Evolutionary conservation across 1,140 invertebrate genomes (phyloP).

Genomic region (Saccostrea echinata): DNA sequence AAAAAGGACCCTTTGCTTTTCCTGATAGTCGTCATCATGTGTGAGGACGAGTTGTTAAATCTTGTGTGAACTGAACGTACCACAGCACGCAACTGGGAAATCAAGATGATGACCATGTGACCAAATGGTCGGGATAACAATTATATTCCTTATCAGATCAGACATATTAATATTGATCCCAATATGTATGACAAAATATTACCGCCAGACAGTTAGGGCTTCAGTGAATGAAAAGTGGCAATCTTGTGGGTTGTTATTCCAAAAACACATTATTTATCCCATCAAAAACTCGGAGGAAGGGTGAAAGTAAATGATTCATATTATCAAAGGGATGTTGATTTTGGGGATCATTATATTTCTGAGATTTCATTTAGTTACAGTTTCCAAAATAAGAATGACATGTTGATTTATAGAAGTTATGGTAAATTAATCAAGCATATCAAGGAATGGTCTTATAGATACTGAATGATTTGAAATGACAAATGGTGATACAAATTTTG

Average conservation of each 20-base stretch:
- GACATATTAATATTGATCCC: slow-evolving; percentile 30
- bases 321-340: no score
- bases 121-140: slow-evolving; percentile 3
- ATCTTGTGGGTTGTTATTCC: neutral
- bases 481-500: no score
- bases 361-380: no score
- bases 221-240: neutral
- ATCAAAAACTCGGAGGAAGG: no score
- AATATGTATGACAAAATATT: slow-evolving; percentile 23
- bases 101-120: slow-evolving; percentile 9
- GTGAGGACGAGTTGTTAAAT: slow-evolving; percentile 15
- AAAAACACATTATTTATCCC: neutral
- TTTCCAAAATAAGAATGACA: no score
- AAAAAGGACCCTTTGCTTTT: neutral
- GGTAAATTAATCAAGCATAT: no score
- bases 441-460: no score
- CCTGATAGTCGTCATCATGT: neutral
- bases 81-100: slow-evolving; percentile 15
- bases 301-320: no score
- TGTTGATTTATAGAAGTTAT: no score
- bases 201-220: neutral
- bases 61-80: slow-evolving; percentile 8
- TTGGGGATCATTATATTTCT: no score
- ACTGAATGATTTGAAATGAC: no score
- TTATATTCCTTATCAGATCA: slow-evolving; percentile 23